A percentile compares a stretch with the other conserved stretches of the same genome.
These are phyloP conservation scores for Drosophila arizonae DNA, from an alignment of 1,140 invertebrate genomes.

Conservation along the genomic window DNA sequence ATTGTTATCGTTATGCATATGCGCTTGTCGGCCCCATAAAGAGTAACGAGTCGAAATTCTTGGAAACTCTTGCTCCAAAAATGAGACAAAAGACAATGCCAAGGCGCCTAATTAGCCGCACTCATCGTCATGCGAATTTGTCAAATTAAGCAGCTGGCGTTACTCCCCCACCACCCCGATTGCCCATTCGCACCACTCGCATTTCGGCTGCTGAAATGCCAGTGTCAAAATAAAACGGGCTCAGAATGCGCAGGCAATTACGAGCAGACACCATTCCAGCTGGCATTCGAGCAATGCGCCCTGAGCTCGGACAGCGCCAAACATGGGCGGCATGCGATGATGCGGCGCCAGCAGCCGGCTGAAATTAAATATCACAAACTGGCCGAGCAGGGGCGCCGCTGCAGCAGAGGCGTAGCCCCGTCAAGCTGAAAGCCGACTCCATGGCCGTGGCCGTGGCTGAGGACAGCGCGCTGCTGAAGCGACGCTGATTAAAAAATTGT, in stretches of 20 bases:
- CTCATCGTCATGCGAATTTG: constrained; percentile 73
- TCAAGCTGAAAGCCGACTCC: neutral
- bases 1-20: constrained; percentile 20
- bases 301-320: constrained; percentile 28
- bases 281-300: constrained; percentile 29
- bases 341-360: constrained; percentile 41
- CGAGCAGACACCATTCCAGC: constrained; percentile 41
- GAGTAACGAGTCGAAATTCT: constrained; percentile 55
- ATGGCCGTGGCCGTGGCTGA: neutral
- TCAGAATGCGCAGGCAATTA: constrained; percentile 74
- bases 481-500: constrained; percentile 82
- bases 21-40: constrained; percentile 43
- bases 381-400: no score
- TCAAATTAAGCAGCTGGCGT: constrained; percentile 70
- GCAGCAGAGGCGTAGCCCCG: no score
- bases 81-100: constrained; percentile 23
- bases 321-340: constrained; percentile 8
- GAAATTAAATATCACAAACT: constrained; percentile 63
- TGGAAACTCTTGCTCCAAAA: constrained; percentile 33
- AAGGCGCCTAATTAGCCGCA: constrained; percentile 69
- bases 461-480: constrained; percentile 65
- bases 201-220: constrained; percentile 23
- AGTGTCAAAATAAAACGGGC: constrained; percentile 64
- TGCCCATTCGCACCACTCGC: neutral
- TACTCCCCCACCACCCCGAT: neutral